phyloP scores from a whole-genome alignment of 2,797 vertebrate genomes.

The Mastacembelus armatus region DNA sequence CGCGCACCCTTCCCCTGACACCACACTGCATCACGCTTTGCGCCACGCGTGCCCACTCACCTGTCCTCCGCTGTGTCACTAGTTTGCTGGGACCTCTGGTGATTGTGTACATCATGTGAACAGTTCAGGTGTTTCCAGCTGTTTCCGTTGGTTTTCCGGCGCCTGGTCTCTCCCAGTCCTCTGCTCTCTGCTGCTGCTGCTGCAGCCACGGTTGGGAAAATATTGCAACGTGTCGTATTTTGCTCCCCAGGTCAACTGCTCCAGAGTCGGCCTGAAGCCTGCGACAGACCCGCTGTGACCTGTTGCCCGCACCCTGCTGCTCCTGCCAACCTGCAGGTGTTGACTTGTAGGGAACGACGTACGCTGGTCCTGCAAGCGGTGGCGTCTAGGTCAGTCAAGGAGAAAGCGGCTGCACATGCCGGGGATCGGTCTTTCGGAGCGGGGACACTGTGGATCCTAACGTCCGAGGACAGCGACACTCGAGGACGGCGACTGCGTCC shows the following conservation, averaged over 20 bases:
- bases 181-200: constrained; percentile 38
- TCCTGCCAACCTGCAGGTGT: constrained; percentile 50
- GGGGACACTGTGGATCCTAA: constrained; percentile 7
- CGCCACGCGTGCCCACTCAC: constrained; percentile 65
- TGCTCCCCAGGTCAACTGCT: constrained; percentile 52
- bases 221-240: constrained; percentile 23
- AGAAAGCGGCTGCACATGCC: constrained; percentile 63
- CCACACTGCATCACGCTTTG: constrained; percentile 47
- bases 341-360: constrained; percentile 7
- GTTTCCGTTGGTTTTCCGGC: too few species aligned
- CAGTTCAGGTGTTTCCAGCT: too few species aligned
- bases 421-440: constrained; percentile 21
- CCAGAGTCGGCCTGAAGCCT: constrained; percentile 45
- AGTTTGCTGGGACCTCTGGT: constrained; percentile 95
- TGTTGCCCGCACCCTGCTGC: constrained; percentile 6
- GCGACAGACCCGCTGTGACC: constrained; percentile 11
- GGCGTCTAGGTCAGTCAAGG: constrained; percentile 82
- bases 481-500: not conserved
- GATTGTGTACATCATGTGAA: constrained; percentile 94
- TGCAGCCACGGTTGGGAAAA: constrained; percentile 39
- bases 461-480: constrained; percentile 28
- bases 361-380: constrained; percentile 33
- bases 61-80: constrained; percentile 94
- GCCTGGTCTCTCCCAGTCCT: too few species aligned
- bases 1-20: not conserved